Percentiles rank a stretch among this genome's conserved stretches.
Evolutionary conservation across 2,113 vertebrate genomes (phyloP).

Genomic region (Bambusicola thoracicus): DNA sequence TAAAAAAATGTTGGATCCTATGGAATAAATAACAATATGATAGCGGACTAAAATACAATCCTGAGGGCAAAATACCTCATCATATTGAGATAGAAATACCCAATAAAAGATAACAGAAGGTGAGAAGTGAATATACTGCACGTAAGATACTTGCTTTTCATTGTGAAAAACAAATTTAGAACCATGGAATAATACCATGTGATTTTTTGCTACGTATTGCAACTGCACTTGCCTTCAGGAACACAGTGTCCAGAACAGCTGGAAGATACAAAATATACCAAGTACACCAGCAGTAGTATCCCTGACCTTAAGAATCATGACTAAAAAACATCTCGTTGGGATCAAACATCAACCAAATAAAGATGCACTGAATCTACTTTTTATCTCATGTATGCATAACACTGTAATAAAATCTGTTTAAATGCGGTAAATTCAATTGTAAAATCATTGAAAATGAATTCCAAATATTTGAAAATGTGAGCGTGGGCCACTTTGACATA

Average conservation of each 20-base stretch:
- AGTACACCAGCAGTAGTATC: background rate
- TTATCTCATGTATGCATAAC: background rate
- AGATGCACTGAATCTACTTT: background rate
- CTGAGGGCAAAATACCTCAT: background rate
- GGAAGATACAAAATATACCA: background rate
- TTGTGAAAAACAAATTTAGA: background rate
- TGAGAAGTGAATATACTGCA: accelerated
- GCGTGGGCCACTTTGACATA: background rate
- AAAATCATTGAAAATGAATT: background rate
- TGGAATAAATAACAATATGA: background rate
- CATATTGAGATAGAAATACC: background rate
- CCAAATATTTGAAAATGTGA: background rate
- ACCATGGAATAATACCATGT: background rate
- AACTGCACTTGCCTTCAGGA: background rate
- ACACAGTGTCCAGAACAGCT: background rate
- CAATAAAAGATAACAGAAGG: background rate
- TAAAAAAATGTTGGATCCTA: background rate
- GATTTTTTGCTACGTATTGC: background rate
- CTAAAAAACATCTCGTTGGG: background rate
- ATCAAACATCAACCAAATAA: background rate
- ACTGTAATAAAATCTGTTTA: background rate
- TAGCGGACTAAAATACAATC: background rate
- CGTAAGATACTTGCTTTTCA: background rate
- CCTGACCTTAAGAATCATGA: background rate
- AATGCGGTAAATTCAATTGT: background rate